Percentiles rank a stretch among this genome's conserved stretches.
These are phyloP conservation scores for Phrynocephalus guinanensis DNA, from an alignment of 2,797 vertebrate species.

Conservation along the genomic window DNA sequence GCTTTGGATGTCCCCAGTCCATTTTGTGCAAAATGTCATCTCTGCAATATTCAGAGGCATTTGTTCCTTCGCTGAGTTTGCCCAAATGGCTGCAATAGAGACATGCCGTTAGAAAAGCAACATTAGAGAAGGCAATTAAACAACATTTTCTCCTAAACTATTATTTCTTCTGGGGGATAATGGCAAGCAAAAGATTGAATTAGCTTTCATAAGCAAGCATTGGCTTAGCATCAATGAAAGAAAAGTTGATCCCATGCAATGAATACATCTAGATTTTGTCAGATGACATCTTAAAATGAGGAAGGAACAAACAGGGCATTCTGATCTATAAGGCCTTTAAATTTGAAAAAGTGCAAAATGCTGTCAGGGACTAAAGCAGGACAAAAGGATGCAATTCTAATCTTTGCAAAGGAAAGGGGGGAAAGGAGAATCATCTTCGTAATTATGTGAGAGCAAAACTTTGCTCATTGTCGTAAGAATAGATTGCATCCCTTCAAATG, in stretches of 20 bases:
- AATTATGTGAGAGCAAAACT: slow-evolving; percentile 25
- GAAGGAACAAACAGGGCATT: slow-evolving; percentile 23
- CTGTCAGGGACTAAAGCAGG: slow-evolving; percentile 23
- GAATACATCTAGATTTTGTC: slow-evolving; percentile 29
- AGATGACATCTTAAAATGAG: slow-evolving; percentile 36
- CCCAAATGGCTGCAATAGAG: slow-evolving; percentile 5
- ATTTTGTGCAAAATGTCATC: neutral
- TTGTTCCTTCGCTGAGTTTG: slow-evolving; percentile 8
- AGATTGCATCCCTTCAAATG: slow-evolving; percentile 23
- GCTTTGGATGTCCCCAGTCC: neutral
- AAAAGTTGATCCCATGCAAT: slow-evolving; percentile 7
- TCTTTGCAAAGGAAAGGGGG: neutral
- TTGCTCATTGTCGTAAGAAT: slow-evolving; percentile 12
- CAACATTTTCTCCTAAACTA: slow-evolving; percentile 32
- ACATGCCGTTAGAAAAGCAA: slow-evolving; percentile 21
- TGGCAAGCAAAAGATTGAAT: slow-evolving; percentile 35
- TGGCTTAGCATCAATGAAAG: slow-evolving; percentile 1
- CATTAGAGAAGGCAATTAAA: slow-evolving; percentile 32
- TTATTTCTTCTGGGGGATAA: slow-evolving; percentile 36
- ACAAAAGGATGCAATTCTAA: slow-evolving; percentile 27
- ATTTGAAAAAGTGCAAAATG: slow-evolving; percentile 28
- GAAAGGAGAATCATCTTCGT: neutral
- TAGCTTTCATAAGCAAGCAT: slow-evolving; percentile 22
- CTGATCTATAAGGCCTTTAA: slow-evolving; percentile 32
- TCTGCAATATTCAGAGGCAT: neutral